Evolutionary conservation across 2,888 invertebrate species (phyloP), one percentile per base, ranked within the genome.

Genomic region (Pinctada fucata): DNA sequence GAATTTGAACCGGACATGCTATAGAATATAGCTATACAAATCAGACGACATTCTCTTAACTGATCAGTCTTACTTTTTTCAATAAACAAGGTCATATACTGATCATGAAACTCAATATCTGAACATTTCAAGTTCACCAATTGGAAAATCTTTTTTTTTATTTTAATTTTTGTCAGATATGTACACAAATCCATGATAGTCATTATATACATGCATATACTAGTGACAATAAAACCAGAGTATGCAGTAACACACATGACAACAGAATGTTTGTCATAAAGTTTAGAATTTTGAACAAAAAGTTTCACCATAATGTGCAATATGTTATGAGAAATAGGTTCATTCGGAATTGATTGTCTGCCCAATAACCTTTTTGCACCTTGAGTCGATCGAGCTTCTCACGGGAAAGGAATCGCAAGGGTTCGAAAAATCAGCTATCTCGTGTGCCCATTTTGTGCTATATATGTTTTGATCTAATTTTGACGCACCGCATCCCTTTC

Each of bases 241-340:
- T 10, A 65, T 10, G 65, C 65, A 4, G 5, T 65, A 13, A 65
- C 31, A 65, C 5, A 5, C 65, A 65, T 65, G 65, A 13, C n/a
- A 65, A 65, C 65, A 65, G 65, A 13, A 31, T 31, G 31, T 31
- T 31, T 31, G 31, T 31, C 31, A 31, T 31, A 31, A 31, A 31
- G 31, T 31, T 65, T 65, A 10, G 65, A 65, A 65, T 13, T 65
- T 10, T 10, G 65, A 10, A n/a, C 65, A 31, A 65, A 65, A 65
- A 16, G 65, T 65, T 65, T 5, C 65, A 65, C 65, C 8, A 65
- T 65, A 10, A 5, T 5, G n/a, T 65, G 5, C 5, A 65, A 4
- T 16, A 65, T 65, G 31, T 65, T 31, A 65, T 74, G 47, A 83
- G 65, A 65, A 65, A 65, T 65, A 65, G 65, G n/a, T 65, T 65